phyloP scores from a whole-genome alignment of 2,797 vertebrate species.

The Darevskia nairensis region DNA sequence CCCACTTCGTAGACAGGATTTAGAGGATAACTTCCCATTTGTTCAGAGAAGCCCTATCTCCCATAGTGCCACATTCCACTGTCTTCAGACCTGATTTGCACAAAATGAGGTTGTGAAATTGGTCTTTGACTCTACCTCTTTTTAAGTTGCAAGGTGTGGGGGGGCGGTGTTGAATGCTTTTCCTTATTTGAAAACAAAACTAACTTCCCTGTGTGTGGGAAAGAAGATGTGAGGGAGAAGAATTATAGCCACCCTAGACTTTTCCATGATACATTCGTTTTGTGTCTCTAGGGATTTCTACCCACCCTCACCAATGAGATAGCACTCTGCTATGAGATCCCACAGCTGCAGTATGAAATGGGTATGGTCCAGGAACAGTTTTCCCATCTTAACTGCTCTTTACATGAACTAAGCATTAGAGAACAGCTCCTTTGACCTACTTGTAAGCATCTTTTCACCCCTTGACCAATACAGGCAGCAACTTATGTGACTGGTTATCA shows the following conservation, averaged over 20 bases:
- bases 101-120: background rate
- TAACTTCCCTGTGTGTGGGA: background rate
- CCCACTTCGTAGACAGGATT: background rate
- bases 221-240: background rate
- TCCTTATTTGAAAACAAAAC: background rate
- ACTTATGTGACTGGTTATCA: background rate
- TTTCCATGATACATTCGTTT: background rate
- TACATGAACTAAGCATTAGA: background rate
- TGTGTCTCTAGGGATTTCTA: background rate
- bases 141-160: background rate
- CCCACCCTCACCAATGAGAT: background rate
- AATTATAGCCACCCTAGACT: background rate
- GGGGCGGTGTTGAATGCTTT: background rate
- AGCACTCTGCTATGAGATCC: too few species aligned
- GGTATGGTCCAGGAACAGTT: background rate
- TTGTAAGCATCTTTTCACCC: background rate
- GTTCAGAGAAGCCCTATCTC: background rate
- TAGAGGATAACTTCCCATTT: background rate
- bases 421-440: slow-evolving; percentile 24
- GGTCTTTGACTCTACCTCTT: background rate
- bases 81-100: background rate
- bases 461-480: background rate
- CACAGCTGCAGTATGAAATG: background rate
- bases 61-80: background rate
- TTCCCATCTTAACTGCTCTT: background rate